Evolutionary conservation across 2,113 vertebrate species (phyloP), one percentile per base, ranked within the genome.

Genomic region (Campylomormyrus tamandua): DNA sequence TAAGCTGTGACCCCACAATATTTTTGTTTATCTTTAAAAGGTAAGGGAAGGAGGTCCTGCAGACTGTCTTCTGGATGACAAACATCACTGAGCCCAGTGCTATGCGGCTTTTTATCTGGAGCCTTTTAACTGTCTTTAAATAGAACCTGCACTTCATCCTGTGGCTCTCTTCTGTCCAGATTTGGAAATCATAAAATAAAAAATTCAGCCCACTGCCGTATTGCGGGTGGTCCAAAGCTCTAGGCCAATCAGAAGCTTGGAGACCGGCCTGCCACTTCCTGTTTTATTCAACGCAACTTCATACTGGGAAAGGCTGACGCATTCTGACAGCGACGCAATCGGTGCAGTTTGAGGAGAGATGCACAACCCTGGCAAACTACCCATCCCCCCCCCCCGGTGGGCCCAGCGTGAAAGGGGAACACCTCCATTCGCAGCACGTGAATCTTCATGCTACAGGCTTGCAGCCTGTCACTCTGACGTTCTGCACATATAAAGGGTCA

Each of bases 261-360:
- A 52, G 53, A 87, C 86, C 52, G 86, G 17, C 86, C 86, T 87
- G 86, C 50, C 86, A 58, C 19, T 87, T 87, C 19, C 9, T 39
- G 19, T 87, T 56, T 87, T 53, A 87, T 87, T 87, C 86, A 87
- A 35, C 31, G 15, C 24, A 31, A 15, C 27, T 35, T 5, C 19
- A 45, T 39, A 87, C 49, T 58, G 52, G 15, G 27, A 87, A 39
- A 35, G 21, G n/a, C 31, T 87, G 86, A 58, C 52, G 21, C 31
- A 35, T 56, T 17, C 5, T 53, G 86, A 39, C 31, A 56, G 62
- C 8, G 9, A 66, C 3, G 62, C 9, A n/a, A 66, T 31, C 9
- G 9, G 62, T 66, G 62, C 62, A 66, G 62, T 66, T 58, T 58
- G 56, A 21, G 21, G 56, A 58, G 21, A 58, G 56, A 58, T 58